phyloP scores from a whole-genome alignment of 2,797 vertebrate genomes.

The Mastacembelus armatus region DNA sequence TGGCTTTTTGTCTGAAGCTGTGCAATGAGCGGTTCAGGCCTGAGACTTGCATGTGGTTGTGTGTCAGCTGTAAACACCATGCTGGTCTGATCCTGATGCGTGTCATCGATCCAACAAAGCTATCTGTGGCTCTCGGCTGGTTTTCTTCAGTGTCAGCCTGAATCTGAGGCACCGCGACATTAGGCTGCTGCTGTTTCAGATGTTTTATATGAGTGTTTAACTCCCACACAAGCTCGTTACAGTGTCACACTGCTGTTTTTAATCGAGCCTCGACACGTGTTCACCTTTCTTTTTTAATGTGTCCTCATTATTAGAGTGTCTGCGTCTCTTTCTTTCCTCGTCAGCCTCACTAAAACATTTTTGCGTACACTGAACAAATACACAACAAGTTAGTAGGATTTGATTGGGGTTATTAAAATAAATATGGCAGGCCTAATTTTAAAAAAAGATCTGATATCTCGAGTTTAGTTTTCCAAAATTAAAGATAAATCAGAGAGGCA shows the following conservation, averaged over 20 bases:
- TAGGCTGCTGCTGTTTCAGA: neutral
- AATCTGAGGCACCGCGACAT: conserved; percentile 27
- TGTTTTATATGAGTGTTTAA: neutral
- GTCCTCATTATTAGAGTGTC: neutral
- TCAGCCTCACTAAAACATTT: neutral
- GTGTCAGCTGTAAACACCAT: conserved; percentile 25
- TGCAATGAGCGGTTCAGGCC: neutral
- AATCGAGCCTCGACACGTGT: conserved; percentile 15
- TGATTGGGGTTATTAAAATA: neutral
- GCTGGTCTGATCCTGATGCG: conserved; percentile 21
- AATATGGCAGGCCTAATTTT: neutral
- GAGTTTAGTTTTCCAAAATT: neutral
- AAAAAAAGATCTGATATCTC: neutral
- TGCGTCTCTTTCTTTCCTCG: neutral
- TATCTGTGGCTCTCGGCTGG: conserved; percentile 4
- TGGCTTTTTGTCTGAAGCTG: neutral
- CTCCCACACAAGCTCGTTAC: neutral
- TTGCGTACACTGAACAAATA: neutral
- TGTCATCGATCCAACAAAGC: conserved; percentile 23
- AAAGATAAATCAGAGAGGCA: accelerated
- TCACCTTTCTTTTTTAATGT: conserved; percentile 1
- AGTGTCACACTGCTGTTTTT: conserved; percentile 16
- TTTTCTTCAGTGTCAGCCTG: conserved; percentile 2
- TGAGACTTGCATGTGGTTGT: neutral
- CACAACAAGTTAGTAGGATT: no score